These are phyloP conservation scores for Pitta sordida DNA, from an alignment of 2,113 vertebrate species.

Conservation along the genomic window DNA sequence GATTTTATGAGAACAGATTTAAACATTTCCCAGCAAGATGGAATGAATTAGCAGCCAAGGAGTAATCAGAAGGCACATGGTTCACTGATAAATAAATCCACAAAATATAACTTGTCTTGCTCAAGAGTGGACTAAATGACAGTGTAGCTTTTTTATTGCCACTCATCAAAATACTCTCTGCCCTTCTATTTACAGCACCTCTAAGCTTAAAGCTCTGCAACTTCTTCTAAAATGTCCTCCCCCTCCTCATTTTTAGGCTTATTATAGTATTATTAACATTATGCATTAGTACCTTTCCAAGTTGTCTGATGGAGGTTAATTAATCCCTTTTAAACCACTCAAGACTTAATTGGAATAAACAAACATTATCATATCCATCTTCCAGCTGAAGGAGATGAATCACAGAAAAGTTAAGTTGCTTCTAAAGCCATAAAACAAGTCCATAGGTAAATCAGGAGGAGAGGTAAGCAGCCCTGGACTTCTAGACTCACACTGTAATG, in stretches of 20 bases:
- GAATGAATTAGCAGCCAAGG: not conserved
- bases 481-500: not conserved
- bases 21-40: not conserved
- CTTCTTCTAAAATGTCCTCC: not conserved
- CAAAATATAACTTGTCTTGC: not conserved
- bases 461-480: not conserved
- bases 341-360: constrained; percentile 42
- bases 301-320: constrained; percentile 28
- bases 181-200: not conserved
- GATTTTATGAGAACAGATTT: not conserved
- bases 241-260: not conserved
- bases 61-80: not conserved
- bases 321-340: constrained; percentile 28
- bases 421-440: constrained; percentile 27
- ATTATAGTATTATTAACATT: not conserved
- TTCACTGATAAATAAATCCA: not conserved
- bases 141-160: not conserved
- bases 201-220: not conserved
- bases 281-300: constrained; percentile 1
- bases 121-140: not conserved
- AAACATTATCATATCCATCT: constrained; percentile 24
- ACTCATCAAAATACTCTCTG: not conserved
- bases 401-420: constrained; percentile 31
- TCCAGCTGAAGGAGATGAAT: constrained; percentile 12
- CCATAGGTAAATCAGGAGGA: constrained; percentile 24